Base-by-base conservation (phyloP, 2,113 vertebrate genomes). In the Nasalis larvatus region DNA sequence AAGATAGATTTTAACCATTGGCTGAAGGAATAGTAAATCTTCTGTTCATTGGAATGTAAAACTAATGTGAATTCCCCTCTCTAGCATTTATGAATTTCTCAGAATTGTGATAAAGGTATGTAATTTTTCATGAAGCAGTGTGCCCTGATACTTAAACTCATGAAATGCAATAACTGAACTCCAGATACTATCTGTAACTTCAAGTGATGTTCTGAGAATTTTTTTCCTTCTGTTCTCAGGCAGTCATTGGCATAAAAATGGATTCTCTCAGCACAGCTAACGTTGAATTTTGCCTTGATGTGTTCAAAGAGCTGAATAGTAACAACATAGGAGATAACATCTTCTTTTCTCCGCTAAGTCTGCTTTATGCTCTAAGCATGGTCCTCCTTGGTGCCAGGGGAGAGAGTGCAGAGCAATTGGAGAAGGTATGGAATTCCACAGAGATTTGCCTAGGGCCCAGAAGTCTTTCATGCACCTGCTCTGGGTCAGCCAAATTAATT, bases 261-360 rank as follows among this genome's bases (percentile, higher is more conserved):
- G 77, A n/a, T 23, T 81, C 95, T 37, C 86, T 98, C 60, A 96
- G 88, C 63, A 90, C 60, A 35, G 97, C 97, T 18, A 97, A 96
- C 2, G 6, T 18, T 42, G 78, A 98, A 54, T 98, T 98, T 78
- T 96, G 97, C 69, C 77, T 98, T 12, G 96, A 98, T 82, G 73
- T 98, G n/a, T 97, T 98, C 87, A 98, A 94, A 91, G 87, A 97
- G 35, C 73, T 98, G 73, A 97, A 80, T 60, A 86, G 13, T 40
- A 85, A 74, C 66, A 76, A 63, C 0, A 4, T 1, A 13, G 96
- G 94, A 45, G 98, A 94, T 2, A 98, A 98, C 32, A 47, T 98
- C 77, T 97, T 98, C 91, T 98, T 98, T 87, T 98, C 98, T 14
- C 98, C 98, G 0, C 32, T 98, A 73, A 97, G 96, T 54, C 42